Conservation (phyloP, 2,888 invertebrate species). For the Chrysotoxum bicinctum region DNA sequence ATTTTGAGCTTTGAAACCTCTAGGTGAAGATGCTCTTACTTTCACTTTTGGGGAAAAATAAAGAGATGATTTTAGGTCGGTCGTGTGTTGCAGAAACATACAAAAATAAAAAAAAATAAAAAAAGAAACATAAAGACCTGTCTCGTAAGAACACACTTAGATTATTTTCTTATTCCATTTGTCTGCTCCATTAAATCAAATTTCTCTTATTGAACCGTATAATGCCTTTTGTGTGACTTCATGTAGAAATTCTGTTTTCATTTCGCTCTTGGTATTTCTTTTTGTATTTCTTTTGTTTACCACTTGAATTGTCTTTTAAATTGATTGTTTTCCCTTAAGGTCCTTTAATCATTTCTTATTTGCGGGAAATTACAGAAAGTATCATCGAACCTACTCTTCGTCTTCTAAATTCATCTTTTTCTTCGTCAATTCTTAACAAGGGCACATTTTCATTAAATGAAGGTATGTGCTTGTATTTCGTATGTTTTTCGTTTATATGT, state of each 20-base stretch:
- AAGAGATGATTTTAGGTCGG: background rate
- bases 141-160: slow-evolving; percentile 16
- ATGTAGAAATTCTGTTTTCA: slow-evolving; percentile 11
- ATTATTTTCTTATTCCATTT: slow-evolving; percentile 30
- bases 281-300: background rate
- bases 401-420: slow-evolving; percentile 24
- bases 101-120: background rate
- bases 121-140: background rate
- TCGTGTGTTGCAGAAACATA: background rate
- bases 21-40: background rate
- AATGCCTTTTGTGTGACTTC: slow-evolving; percentile 26
- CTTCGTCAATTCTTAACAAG: background rate
- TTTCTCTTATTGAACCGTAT: slow-evolving; percentile 30
- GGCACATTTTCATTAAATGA: background rate
- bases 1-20: background rate
- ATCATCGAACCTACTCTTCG: background rate
- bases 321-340: slow-evolving; percentile 44
- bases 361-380: slow-evolving; percentile 34
- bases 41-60: background rate
- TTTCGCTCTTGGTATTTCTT: background rate
- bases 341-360: slow-evolving; percentile 52
- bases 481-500: background rate
- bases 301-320: slow-evolving; percentile 43
- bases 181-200: slow-evolving; percentile 10
- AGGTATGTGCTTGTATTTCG: background rate